Base-by-base conservation (phyloP, 2,797 vertebrate genomes). In the Morelia viridis region DNA sequence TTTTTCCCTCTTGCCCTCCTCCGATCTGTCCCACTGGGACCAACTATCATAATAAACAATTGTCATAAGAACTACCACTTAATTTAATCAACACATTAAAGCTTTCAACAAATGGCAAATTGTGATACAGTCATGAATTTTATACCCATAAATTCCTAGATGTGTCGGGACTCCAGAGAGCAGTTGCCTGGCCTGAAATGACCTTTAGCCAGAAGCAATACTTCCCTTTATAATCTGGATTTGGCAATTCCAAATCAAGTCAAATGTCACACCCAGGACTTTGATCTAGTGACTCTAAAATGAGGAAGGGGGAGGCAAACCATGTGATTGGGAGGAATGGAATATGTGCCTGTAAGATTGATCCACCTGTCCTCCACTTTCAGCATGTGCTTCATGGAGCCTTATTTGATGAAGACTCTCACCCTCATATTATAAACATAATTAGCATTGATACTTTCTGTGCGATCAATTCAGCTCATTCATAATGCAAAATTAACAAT, bases 401-500 rank as follows among this genome's bases (percentile, higher is more conserved):
- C 28, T 87, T 62, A 13, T 87, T 46, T 61, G 19, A 86, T 61
- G 22, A 86, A 64, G 24, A 84, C 17, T 90, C 35, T 28, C 56
- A 58, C n/a, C 50, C 68, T 90, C 57, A 90, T 88, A 91, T 62
- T 62, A 56, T 46, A 92, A 90, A 61, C 65, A 80, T 57, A 71
- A 24, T 62, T 41, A 87, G n/a, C 26, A 89, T 2, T 68, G 31
- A 92, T 86, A 92, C 62, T 86, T 90, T 90, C 60, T 92, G 15
- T 64, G 89, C 83, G 57, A 35, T 90, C 62, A 90, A 62, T 62
- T 90, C 65, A 92, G 31, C 84, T 90, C 57, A 92, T 92, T 92
- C 90, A 24, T 80, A 90, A n/a, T 87, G 13, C n/a, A 90, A 92
- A 90, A 92, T 92, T 90, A 90, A 80, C 57, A 83, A 46, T 90